phyloP scores from a whole-genome alignment of 2,113 vertebrate species.

The Menura novaehollandiae region DNA sequence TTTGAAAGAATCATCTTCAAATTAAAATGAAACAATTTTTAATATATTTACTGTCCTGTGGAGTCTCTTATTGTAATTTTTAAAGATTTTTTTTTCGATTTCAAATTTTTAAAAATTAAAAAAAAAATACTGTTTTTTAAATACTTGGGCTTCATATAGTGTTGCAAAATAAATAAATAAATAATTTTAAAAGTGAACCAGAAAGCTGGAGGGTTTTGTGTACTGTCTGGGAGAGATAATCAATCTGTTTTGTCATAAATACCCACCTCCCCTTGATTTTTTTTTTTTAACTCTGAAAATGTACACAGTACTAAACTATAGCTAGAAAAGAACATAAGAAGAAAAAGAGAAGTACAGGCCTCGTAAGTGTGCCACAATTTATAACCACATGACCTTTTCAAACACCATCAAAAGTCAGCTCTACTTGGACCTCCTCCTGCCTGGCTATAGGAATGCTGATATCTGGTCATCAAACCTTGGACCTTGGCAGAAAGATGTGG shows the following conservation, averaged over 20 bases:
- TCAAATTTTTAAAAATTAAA: background rate
- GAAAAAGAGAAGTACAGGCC: background rate
- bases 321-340: background rate
- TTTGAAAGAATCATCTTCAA: background rate
- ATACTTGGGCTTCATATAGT: background rate
- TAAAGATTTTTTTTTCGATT: background rate
- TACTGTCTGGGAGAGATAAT: background rate
- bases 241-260: background rate
- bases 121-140: background rate
- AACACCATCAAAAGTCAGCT: background rate
- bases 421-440: background rate
- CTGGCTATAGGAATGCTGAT: background rate
- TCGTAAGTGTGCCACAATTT: background rate
- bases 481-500: background rate
- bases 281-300: background rate
- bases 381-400: background rate
- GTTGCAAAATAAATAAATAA: background rate
- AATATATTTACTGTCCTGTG: background rate
- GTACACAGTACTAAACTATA: background rate
- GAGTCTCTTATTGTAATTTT: background rate
- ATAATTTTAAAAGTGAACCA: background rate
- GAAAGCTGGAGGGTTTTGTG: background rate
- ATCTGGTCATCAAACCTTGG: background rate
- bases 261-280: background rate
- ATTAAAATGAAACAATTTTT: background rate